Conservation (phyloP, 2,113 vertebrate genomes). For the Sturnira hondurensis region DNA sequence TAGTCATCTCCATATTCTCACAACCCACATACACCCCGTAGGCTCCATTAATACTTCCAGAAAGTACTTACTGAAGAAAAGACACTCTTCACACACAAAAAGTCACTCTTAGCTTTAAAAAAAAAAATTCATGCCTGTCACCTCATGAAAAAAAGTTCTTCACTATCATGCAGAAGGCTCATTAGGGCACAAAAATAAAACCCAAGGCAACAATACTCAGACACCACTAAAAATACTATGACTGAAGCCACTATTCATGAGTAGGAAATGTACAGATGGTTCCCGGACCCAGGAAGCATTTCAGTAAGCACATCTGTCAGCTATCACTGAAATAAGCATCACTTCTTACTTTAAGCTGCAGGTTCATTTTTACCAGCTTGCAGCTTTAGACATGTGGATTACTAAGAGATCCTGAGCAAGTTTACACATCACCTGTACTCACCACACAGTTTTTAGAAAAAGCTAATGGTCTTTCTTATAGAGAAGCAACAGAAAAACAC, state of each 20-base stretch:
- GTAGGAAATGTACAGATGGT: not conserved
- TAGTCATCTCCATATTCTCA: not conserved
- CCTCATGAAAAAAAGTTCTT: not conserved
- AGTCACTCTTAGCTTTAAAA: not conserved
- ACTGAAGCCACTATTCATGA: not conserved
- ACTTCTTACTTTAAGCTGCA: not conserved
- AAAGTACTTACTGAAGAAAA: not conserved
- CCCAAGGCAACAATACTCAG: not conserved
- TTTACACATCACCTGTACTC: not conserved
- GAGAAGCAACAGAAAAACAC: not conserved
- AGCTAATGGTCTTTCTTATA: not conserved
- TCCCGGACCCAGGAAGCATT: not conserved
- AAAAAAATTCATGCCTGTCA: not conserved
- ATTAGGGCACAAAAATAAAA: not conserved
- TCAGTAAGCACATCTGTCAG: not conserved
- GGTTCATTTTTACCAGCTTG: not conserved
- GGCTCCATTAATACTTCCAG: not conserved
- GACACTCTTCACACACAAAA: not conserved
- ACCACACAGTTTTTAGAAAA: not conserved
- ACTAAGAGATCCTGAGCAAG: not conserved
- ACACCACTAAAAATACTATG: not conserved
- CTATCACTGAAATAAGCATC: not conserved
- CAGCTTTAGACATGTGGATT: not conserved
- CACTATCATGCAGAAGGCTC: not conserved
- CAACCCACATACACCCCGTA: not conserved